phyloP scores from a whole-genome alignment of 2,797 vertebrate species.

The Falco cherrug region DNA sequence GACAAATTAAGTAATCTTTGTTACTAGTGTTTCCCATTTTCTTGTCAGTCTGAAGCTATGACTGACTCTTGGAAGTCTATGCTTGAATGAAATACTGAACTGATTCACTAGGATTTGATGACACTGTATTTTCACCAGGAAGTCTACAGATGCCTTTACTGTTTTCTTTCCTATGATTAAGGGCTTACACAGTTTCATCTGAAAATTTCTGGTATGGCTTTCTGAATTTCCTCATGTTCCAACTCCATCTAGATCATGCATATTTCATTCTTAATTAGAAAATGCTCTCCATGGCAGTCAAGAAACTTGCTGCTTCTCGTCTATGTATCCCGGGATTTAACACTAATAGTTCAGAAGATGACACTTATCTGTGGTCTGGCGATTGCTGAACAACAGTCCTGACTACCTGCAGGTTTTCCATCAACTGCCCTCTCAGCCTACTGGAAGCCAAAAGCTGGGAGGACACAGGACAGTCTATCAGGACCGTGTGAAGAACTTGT shows the following conservation, averaged over 20 bases:
- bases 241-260: accelerated
- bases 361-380: background rate
- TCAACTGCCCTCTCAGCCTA: too few species aligned
- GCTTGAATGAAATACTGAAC: background rate
- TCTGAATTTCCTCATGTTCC: background rate
- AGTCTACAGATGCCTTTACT: background rate
- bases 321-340: background rate
- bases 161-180: background rate
- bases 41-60: background rate
- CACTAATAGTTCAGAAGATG: background rate
- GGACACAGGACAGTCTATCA: background rate
- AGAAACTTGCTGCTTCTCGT: background rate
- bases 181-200: background rate
- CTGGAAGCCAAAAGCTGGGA: background rate
- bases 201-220: background rate
- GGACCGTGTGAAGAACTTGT: accelerated
- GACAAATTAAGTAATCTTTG: background rate
- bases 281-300: background rate
- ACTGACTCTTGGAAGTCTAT: background rate
- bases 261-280: background rate
- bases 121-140: background rate
- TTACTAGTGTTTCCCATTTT: background rate
- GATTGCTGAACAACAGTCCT: background rate
- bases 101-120: background rate
- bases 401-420: background rate